Evolutionary conservation across 2,797 vertebrate genomes (phyloP), one percentile per base, ranked within the genome.

Genomic region (Dromococcyx pavoninus): DNA sequence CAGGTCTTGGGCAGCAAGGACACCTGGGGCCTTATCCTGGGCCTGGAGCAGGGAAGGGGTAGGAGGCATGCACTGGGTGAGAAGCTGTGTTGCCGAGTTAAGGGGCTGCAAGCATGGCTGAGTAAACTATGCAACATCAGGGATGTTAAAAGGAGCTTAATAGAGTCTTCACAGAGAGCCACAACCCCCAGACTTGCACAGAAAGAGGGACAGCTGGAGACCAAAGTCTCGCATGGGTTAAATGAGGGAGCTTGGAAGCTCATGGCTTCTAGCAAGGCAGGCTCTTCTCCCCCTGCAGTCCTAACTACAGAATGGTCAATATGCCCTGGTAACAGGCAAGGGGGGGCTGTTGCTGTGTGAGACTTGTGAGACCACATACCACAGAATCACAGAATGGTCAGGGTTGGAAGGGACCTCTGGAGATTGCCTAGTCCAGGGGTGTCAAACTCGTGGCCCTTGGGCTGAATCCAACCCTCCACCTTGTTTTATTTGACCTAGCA

Each of bases 171-270:
- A 19, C 3, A 33, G 10, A 35, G 14, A 50, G 6, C 10, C 17
- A 65, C 17, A 14, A 6, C 9, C 18, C 13, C 6, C 15, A 10
- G 4, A 6, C 4, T 22, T 22, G 43, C 11, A 2, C 5, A 24
- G 39, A 21, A 37, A 5, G 16, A n/a, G 48, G 19, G 30, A 13
- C 28, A 35, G 33, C 50, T 33, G 66, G 39, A 48, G 30, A 6
- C 15, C 24, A 33, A 50, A 53, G 13, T 30, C 16, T 46, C 9
- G 0, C 2, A 9, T 18, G 17, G 12, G 16, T 14, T 37, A 23
- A 33, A 27, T 9, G n/a, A 17, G 32, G 25, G 23, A 41, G 10
- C n/a, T 41, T 28, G n/a, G 18, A 24, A 73, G 27, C 7, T 5
- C 24, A 24, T 13, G 33, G 13, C 7, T 46, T 61, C 12, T 44